These are phyloP conservation scores for Phallusia fumigata DNA, from an alignment of 23 tunicate genomes.

Conservation along the genomic window DNA sequence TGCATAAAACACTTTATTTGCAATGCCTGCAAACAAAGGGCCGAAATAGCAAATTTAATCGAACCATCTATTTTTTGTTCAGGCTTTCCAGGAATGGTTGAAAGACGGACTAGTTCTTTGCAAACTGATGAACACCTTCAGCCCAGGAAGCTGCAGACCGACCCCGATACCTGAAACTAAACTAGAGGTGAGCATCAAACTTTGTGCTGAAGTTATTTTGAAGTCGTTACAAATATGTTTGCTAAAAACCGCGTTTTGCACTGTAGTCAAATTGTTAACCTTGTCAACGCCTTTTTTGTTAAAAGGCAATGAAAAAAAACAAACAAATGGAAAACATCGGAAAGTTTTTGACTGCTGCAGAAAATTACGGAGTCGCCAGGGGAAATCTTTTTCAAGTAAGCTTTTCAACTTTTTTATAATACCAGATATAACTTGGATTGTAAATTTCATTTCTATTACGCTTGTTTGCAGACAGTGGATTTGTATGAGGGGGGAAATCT, in stretches of 20 bases:
- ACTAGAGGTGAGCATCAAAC: no score
- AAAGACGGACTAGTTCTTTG: constrained; percentile 18
- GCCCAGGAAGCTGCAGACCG: not conserved
- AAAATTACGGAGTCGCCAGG: constrained; percentile 55
- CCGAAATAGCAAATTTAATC: no score
- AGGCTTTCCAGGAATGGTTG: constrained; percentile 10
- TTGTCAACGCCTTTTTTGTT: no score
- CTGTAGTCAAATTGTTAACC: no score
- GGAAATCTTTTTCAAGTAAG: constrained; percentile 80
- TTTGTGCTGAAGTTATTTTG: no score
- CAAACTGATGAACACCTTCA: not conserved
- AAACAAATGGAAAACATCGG: constrained; percentile 86
- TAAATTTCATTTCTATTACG: not conserved
- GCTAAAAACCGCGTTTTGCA: no score
- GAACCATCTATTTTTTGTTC: no score
- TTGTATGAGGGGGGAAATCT: constrained; percentile 62
- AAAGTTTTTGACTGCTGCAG: constrained; percentile 77
- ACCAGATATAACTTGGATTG: not conserved
- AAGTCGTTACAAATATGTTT: no score
- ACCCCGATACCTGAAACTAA: constrained; percentile 24
- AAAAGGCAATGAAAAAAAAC: constrained; percentile 77
- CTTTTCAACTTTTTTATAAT: not conserved
- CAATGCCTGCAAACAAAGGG: no score
- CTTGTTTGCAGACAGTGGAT: constrained; percentile 81
- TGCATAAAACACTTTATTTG: no score